phyloP scores from a whole-genome alignment of 2,888 invertebrate species.

The Melipona beecheii region DNA sequence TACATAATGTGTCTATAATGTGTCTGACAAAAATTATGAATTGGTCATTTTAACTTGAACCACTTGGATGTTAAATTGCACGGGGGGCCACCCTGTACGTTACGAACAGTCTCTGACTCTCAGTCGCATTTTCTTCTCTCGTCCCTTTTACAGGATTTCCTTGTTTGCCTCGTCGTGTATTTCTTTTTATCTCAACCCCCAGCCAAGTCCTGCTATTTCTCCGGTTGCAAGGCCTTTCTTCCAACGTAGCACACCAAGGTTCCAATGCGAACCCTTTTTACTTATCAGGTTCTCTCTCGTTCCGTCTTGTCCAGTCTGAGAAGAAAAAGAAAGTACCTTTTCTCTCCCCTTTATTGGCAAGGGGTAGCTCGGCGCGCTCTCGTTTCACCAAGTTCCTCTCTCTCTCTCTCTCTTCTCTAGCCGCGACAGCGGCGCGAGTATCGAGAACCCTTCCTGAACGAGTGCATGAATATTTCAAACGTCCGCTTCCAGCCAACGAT shows the following conservation, averaged over 20 bases:
- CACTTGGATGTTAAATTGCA: too few species aligned
- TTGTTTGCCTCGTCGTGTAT: slow-evolving; percentile 16
- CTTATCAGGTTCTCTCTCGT: not conserved
- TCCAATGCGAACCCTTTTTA: not conserved
- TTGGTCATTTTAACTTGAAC: too few species aligned
- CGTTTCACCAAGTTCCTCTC: slow-evolving; percentile 18
- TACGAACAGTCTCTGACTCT: slow-evolving; percentile 20
- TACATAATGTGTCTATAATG: too few species aligned
- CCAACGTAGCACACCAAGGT: not conserved
- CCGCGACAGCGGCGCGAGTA: slow-evolving; percentile 1
- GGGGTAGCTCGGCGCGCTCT: slow-evolving; percentile 1
- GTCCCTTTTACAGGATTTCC: slow-evolving; percentile 31
- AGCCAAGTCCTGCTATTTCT: not conserved
- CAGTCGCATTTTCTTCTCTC: not conserved
- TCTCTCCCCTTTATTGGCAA: not conserved
- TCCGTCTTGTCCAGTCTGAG: not conserved
- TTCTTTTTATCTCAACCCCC: slow-evolving; percentile 31
- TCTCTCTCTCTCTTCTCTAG: too few species aligned
- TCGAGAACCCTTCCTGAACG: slow-evolving; percentile 56
- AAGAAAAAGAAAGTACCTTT: not conserved
- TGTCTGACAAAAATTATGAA: too few species aligned
- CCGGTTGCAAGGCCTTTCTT: too few species aligned
- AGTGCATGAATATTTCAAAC: slow-evolving; percentile 71
- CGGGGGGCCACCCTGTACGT: not conserved
- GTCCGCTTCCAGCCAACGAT: slow-evolving; percentile 37